These are phyloP conservation scores for Notothenia coriiceps DNA, from an alignment of 2,113 vertebrate species.

Conservation along the genomic window DNA sequence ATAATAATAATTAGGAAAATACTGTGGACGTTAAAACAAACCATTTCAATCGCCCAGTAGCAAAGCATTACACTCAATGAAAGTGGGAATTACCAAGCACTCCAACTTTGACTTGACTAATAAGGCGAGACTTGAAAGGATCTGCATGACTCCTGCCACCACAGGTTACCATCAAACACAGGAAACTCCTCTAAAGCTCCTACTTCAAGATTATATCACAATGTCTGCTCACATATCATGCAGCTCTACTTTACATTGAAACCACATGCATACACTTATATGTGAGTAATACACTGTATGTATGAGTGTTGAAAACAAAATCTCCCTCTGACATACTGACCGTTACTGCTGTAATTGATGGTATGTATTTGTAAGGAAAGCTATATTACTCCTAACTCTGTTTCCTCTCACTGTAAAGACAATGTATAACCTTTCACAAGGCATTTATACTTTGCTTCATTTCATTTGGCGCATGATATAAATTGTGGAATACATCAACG, in stretches of 20 bases:
- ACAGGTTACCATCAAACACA: constrained; percentile 2
- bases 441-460: neutral
- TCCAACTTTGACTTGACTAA: neutral
- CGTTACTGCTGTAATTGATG: no score
- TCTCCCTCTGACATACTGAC: no score
- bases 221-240: constrained; percentile 24
- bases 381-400: neutral
- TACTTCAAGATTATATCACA: constrained; percentile 45
- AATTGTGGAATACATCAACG: constrained; percentile 29
- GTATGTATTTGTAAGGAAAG: neutral
- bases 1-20: no score
- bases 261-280: neutral
- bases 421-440: constrained; percentile 1
- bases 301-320: no score
- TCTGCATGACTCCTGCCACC: constrained; percentile 26
- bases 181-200: constrained; percentile 33
- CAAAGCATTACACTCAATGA: no score
- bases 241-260: neutral
- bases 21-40: no score
- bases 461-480: constrained; percentile 31
- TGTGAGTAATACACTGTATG: neutral
- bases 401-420: neutral
- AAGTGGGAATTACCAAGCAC: no score
- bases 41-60: no score
- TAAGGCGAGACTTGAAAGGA: neutral